Evolutionary conservation across 2,113 vertebrate species (phyloP), one percentile per base, ranked within the genome.

Genomic region (Cepphus grylle): DNA sequence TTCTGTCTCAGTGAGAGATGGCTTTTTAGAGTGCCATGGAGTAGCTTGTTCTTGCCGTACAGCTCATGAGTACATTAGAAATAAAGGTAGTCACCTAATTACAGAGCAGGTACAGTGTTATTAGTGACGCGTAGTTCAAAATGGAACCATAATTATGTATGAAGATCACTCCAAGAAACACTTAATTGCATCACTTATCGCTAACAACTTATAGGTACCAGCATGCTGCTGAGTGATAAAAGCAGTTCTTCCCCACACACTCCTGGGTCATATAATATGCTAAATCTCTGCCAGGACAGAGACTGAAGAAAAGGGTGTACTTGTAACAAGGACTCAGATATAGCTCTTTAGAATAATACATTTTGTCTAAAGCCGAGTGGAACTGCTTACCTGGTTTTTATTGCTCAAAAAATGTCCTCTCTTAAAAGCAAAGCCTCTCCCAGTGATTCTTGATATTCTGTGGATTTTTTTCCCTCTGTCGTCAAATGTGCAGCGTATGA

Each of bases 121-220:
- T 96, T 97, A 96, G 87, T 91, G 95, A 96, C 9, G 14, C 1
- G 4, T 77, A 79, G 81, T 78, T 97, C 95, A 87, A 95, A 97
- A 97, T 88, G 89, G 93, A 97, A 74, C 84, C 81, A 42, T 96
- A 97, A 97, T 97, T 96, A 95, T 90, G 89, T 18, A 88, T 85
- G 94, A 97, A 96, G 94, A 97, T 97, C 95, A 90, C 87, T 97
- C 87, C 85, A 93, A 96, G 94, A 97, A 97, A 91, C 74, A 73
- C 89, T 95, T 97, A 97, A 97, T 96, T 97, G 94, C 91, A 88
- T 96, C 94, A 96, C 87, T 96, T 96, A 88, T 52, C 88, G 87
- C 74, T 96, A 95, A 93, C 67, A 88, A 78, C 91, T 94, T 90
- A 36, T 30, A 94, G 90, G 62, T 96, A 86, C 76, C 78, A 90